Evolutionary conservation across 2,888 invertebrate species (phyloP).

Genomic region (Torymus texanus): DNA sequence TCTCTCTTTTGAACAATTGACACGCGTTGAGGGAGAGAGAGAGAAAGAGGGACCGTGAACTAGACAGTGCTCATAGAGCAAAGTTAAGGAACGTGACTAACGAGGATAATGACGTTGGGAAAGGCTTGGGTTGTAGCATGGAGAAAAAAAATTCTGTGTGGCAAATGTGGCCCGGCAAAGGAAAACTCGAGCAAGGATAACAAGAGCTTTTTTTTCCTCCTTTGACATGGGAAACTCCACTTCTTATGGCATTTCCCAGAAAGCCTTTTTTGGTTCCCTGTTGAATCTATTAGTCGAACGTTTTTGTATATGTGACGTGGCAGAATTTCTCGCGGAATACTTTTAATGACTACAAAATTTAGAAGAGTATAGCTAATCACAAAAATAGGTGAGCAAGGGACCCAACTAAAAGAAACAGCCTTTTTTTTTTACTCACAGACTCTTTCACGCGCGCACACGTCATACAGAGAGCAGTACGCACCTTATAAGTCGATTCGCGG

Average conservation of each 20-base stretch:
- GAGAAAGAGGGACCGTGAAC: slow-evolving; percentile 22
- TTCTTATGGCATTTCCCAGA: too few species aligned
- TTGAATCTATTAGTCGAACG: too few species aligned
- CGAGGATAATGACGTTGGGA: slow-evolving; percentile 46
- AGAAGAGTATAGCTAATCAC: too few species aligned
- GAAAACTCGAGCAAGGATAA: slow-evolving; percentile 1
- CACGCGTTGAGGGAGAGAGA: slow-evolving; percentile 1
- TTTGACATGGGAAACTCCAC: too few species aligned
- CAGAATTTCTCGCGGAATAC: too few species aligned
- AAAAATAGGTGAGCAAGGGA: too few species aligned
- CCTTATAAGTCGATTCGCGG: slow-evolving; percentile 49
- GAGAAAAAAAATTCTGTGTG: neutral
- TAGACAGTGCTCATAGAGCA: slow-evolving; percentile 1
- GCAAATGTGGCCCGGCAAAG: neutral
- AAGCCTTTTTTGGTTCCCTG: too few species aligned
- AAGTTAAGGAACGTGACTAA: slow-evolving; percentile 36
- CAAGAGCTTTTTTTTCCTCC: slow-evolving; percentile 2
- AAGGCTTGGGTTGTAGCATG: slow-evolving; percentile 5
- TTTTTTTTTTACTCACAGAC: too few species aligned
- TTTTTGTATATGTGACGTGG: too few species aligned
- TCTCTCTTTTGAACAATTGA: slow-evolving; percentile 28
- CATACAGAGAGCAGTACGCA: neutral
- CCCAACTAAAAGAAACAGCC: too few species aligned
- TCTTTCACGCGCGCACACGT: too few species aligned
- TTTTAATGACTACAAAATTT: too few species aligned